Conservation (phyloP, 2,113 vertebrate genomes). For the Polypterus senegalus region DNA sequence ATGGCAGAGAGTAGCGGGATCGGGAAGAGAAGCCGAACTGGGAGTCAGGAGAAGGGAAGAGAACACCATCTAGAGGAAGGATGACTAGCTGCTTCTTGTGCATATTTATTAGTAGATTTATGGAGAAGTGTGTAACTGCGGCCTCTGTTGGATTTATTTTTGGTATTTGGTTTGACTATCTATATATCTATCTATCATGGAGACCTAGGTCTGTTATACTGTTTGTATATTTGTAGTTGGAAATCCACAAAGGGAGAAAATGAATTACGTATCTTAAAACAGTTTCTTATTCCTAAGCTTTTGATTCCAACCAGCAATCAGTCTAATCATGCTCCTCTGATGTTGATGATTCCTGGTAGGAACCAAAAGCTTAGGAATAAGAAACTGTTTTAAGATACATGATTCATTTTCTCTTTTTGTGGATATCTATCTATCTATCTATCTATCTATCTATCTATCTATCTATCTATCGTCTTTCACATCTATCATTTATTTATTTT, state of each 20-base stretch:
- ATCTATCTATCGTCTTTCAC: no score
- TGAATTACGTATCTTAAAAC: no score
- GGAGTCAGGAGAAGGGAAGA: background rate
- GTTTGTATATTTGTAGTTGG: background rate
- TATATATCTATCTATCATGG: background rate
- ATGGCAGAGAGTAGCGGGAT: constrained; percentile 2
- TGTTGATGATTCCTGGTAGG: no score
- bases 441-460: no score
- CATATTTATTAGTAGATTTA: background rate
- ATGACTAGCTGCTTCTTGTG: background rate
- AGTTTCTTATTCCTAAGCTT: no score
- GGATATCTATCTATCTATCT: background rate
- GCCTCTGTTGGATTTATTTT: background rate
- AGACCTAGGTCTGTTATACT: background rate
- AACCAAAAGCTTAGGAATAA: no score
- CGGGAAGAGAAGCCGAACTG: background rate
- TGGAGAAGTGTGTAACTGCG: background rate
- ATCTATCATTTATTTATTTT: no score
- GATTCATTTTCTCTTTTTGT: background rate
- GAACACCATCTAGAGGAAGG: background rate
- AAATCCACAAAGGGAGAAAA: background rate
- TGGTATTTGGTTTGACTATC: background rate
- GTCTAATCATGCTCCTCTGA: no score
- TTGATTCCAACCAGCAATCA: no score
- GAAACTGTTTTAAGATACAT: background rate